Evolutionary conservation across 2,113 vertebrate species (phyloP), one percentile per base, ranked within the genome.

Genomic region (Quiscalus mexicanus): DNA sequence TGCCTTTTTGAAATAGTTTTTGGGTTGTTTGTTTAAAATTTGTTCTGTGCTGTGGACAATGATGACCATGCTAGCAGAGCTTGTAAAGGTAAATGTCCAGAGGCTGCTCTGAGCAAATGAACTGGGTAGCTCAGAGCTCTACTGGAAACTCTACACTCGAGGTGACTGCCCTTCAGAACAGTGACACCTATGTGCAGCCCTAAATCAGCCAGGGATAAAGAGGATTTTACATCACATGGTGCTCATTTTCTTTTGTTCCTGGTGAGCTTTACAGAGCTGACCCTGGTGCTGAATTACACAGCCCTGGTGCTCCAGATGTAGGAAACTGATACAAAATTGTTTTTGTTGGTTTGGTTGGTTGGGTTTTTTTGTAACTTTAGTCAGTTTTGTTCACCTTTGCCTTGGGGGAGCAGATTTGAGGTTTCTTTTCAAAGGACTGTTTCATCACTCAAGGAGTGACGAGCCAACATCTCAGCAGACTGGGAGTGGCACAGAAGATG

Each of bases 1-100:
- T 25, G 53, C 5, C 30, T 75, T 87, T 95, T 39, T 60, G 58
- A 58, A 80, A 87, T 35, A 62, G 33, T 11, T 53, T 58, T 44
- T 42, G 24, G 17, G 5, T 42, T 37, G 44, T 21, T 39, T n/a
- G 4, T 58, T 15, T n/a, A 16, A 33, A 80, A 82, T 87, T 58
- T 78, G 24, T 74, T 96, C 11, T 75, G 31, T 91, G 78, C 37
- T 95, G 42, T 64, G 64, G 67, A 91, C 42, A 59, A 45, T 2
- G 0, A 73, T 0, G 0, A 68, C n/a, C 0, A 0, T 15, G 67
- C 62, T 28, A 59, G 49, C 63, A 94, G 44, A 59, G 28, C 63
- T 73, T 84, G 83, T 60, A 67, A 49, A 73, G 71, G 56, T 30
- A 62, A 87, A 93, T 8, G 30, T n/a, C 28, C 8, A 53, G 41